Percentiles rank a stretch among this genome's conserved stretches.
phyloP scores from a whole-genome alignment of 2,113 vertebrate genomes.

The Marcusenius ussheri region DNA sequence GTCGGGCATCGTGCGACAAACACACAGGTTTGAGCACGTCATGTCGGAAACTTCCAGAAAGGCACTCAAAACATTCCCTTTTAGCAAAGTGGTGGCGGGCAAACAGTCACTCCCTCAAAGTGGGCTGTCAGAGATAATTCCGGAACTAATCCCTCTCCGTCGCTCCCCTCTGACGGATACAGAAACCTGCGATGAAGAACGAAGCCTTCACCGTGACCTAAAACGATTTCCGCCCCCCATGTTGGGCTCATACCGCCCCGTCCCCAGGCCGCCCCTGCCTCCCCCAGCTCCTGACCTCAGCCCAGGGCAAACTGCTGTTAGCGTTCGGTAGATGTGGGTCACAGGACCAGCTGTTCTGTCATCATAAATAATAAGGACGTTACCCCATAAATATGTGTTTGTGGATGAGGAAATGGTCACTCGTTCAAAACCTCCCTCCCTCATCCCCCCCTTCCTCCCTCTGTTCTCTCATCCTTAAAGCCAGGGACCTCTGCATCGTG shows the following conservation, averaged over 20 bases:
- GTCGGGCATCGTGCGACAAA: neutral
- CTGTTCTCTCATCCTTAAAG: slow-evolving; percentile 21
- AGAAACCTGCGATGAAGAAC: slow-evolving; percentile 37
- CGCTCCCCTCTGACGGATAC: slow-evolving; percentile 37
- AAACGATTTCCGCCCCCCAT: slow-evolving; percentile 49
- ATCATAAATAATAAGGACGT: neutral
- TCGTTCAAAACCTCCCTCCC: slow-evolving; percentile 28
- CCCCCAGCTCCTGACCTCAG: neutral
- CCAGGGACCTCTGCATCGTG: neutral
- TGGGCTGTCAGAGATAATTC: slow-evolving; percentile 61
- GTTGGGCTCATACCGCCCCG: neutral
- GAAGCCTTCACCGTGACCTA: slow-evolving; percentile 45
- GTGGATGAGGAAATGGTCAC: neutral
- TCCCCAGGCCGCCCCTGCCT: neutral
- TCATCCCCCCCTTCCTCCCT: slow-evolving; percentile 5
- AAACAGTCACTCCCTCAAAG: slow-evolving; percentile 38
- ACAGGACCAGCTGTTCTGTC: neutral
- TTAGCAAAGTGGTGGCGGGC: neutral
- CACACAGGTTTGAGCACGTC: neutral
- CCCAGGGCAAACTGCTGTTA: neutral
- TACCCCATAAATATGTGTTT: neutral
- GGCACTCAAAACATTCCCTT: neutral
- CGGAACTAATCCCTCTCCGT: slow-evolving; percentile 58
- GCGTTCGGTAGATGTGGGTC: neutral
- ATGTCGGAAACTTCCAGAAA: neutral